Percentiles rank a stretch among this genome's conserved stretches.
Evolutionary conservation across 2,797 vertebrate genomes (phyloP).

Genomic region (Columba guinea): DNA sequence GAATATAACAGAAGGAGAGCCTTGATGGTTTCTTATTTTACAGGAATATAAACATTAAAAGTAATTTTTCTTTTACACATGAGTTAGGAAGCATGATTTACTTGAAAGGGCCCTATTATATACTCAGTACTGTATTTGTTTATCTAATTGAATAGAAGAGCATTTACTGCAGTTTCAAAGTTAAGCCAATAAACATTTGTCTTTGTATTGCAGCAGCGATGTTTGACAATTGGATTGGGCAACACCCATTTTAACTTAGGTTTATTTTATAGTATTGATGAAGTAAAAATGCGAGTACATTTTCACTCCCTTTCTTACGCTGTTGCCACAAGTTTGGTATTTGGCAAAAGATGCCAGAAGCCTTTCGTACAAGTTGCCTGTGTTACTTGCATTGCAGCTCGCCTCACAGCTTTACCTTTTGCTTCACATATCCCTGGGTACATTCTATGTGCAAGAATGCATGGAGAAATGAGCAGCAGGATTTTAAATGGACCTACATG

Average conservation of each 20-base stretch:
- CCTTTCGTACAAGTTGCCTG: neutral
- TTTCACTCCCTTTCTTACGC: neutral
- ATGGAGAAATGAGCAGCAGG: neutral
- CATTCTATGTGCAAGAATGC: neutral
- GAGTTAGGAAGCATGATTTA: constrained; percentile 65
- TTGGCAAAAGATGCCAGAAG: neutral
- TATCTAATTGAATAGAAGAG: constrained; percentile 65
- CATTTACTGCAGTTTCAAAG: constrained; percentile 66
- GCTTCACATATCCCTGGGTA: neutral
- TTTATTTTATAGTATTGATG: constrained; percentile 34
- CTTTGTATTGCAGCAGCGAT: neutral
- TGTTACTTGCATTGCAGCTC: neutral
- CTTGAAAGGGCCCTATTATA: constrained; percentile 67
- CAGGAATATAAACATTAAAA: constrained; percentile 56
- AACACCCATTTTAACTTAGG: constrained; percentile 44
- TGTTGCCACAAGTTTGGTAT: neutral
- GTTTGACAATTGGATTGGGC: constrained; percentile 60
- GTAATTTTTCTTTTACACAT: constrained; percentile 56
- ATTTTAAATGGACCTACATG: neutral
- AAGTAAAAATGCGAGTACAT: neutral
- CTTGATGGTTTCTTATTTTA: constrained; percentile 55
- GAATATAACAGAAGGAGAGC: neutral
- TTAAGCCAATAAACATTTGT: constrained; percentile 65
- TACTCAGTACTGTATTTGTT: constrained; percentile 61
- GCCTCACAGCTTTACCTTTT: neutral